Evolutionary conservation across 2,797 vertebrate species (phyloP).

Genomic region (Carcharodon carcharias): DNA sequence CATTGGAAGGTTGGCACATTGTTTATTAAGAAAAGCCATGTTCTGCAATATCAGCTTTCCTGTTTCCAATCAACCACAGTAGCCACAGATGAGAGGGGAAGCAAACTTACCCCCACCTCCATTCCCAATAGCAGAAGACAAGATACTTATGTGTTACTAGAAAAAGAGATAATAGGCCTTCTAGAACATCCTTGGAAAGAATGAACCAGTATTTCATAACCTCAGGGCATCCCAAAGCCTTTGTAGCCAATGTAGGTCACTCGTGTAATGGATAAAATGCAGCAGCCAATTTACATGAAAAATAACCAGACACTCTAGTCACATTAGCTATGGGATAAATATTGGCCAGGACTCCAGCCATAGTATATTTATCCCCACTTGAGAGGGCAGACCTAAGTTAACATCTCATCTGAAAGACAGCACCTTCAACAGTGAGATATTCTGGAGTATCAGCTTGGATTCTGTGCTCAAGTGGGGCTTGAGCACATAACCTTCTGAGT

Average conservation of each 20-base stretch:
- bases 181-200: neutral
- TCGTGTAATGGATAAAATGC: neutral
- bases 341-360: neutral
- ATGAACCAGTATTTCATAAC: neutral
- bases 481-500: neutral
- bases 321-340: neutral
- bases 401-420: neutral
- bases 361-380: neutral
- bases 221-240: neutral
- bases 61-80: neutral
- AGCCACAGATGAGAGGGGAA: neutral
- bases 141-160: neutral
- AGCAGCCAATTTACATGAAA: neutral
- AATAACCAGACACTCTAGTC: neutral
- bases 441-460: neutral
- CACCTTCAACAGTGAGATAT: neutral
- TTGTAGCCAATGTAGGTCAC: neutral
- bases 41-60: neutral
- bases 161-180: neutral
- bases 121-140: neutral
- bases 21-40: neutral
- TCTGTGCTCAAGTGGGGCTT: neutral
- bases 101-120: neutral
- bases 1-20: neutral
- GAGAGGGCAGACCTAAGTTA: neutral